phyloP scores from a whole-genome alignment of 2,113 vertebrate species.

The Diadophis punctatus region DNA sequence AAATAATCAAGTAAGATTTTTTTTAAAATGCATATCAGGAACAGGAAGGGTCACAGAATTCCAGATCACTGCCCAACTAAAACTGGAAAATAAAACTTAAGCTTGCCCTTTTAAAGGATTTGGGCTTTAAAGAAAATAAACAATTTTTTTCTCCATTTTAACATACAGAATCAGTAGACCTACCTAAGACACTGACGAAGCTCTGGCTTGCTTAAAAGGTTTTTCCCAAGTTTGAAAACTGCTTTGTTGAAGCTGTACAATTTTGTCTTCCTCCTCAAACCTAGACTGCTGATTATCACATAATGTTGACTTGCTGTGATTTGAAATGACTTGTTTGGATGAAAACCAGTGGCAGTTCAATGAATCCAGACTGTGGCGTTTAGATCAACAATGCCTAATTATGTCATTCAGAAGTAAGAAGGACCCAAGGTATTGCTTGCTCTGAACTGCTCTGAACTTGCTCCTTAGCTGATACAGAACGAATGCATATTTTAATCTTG shows the following conservation, averaged over 20 bases:
- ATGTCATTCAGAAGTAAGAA: accelerated
- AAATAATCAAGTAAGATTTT: not conserved
- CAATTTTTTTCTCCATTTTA: not conserved
- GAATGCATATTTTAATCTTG: not conserved
- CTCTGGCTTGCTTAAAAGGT: not conserved
- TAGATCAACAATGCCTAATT: not conserved
- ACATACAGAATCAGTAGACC: not conserved
- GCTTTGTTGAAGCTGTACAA: not conserved
- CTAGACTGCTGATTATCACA: not conserved
- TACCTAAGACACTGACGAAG: not conserved
- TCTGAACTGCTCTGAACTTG: not conserved
- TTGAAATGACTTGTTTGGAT: not conserved
- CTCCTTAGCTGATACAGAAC: not conserved
- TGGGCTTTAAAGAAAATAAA: not conserved
- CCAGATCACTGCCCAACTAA: not conserved
- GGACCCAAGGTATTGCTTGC: not conserved
- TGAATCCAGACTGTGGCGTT: not conserved
- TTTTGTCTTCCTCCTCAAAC: not conserved
- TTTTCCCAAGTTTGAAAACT: not conserved
- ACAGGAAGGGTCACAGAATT: not conserved
- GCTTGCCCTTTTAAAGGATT: not conserved
- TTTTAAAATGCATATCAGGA: not conserved
- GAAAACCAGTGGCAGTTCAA: not conserved
- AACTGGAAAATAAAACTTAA: not conserved
- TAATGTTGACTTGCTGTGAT: not conserved